Conservation (phyloP, 1,140 invertebrate species). For the Theocolax elegans region DNA sequence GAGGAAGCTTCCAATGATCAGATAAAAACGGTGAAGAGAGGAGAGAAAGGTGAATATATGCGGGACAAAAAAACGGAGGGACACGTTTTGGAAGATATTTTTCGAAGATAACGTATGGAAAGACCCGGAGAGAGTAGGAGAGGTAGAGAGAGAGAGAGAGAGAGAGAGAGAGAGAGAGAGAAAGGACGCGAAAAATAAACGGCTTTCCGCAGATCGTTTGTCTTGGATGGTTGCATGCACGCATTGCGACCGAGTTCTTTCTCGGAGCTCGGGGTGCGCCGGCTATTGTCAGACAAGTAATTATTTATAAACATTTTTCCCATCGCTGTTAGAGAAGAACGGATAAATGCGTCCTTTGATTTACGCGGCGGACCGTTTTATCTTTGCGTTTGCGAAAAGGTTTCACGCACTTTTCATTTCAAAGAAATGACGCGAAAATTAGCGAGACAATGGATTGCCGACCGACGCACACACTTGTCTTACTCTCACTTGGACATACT, state of each 20-base stretch:
- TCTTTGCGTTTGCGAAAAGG: neutral
- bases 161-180: neutral
- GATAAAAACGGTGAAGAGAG: constrained; percentile 19
- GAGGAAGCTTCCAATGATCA: constrained; percentile 24
- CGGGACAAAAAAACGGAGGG: neutral
- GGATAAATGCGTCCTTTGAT: constrained; percentile 30
- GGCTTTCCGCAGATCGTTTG: constrained; percentile 21
- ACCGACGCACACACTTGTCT: neutral
- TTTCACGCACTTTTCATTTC: constrained; percentile 30
- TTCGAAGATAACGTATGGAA: constrained; percentile 29
- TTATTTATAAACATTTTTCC: constrained; percentile 25
- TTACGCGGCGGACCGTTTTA: constrained; percentile 15
- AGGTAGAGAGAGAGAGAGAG: too few species aligned
- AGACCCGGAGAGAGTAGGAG: too few species aligned
- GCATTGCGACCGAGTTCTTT: neutral
- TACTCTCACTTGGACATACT: neutral
- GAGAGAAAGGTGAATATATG: constrained; percentile 4
- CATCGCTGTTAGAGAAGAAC: neutral
- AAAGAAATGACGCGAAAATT: constrained; percentile 7
- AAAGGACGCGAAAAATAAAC: neutral
- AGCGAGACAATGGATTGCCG: neutral
- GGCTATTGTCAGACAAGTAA: constrained; percentile 19
- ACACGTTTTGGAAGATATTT: constrained; percentile 12
- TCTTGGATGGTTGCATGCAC: constrained; percentile 4
- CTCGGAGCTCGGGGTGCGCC: neutral